Conservation (phyloP, 1,140 invertebrate species). For the Planococcus citri region DNA sequence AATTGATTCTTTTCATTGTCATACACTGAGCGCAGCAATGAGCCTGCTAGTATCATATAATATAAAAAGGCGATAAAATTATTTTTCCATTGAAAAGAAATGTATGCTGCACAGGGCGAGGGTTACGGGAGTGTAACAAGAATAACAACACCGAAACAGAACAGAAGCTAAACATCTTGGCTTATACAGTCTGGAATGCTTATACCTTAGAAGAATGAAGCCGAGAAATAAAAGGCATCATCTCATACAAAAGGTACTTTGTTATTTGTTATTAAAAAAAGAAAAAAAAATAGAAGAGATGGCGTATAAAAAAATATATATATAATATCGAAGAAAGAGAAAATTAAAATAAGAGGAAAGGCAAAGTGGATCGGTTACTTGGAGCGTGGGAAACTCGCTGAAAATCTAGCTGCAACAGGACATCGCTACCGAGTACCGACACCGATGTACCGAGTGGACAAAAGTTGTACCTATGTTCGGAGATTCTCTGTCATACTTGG, state of each 20-base stretch:
- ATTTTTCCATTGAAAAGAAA: slow-evolving; percentile 3
- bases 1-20: too few relatives aligned
- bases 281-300: slow-evolving; percentile 8
- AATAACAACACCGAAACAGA: background rate
- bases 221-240: slow-evolving; percentile 1
- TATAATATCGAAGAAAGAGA: slow-evolving; percentile 1
- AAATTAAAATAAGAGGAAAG: slow-evolving; percentile 8
- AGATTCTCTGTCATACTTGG: slow-evolving; percentile 1
- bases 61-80: slow-evolving; percentile 1
- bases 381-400: slow-evolving; percentile 1
- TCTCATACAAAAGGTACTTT: slow-evolving; percentile 3
- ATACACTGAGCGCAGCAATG: too few relatives aligned
- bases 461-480: background rate
- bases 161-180: slow-evolving; percentile 1
- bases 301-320: slow-evolving; percentile 4
- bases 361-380: background rate
- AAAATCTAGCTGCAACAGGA: slow-evolving; percentile 1
- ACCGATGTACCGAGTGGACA: too few relatives aligned
- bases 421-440: background rate
- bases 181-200: slow-evolving; percentile 6
- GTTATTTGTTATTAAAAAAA: slow-evolving; percentile 1
- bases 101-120: background rate
- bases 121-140: slow-evolving; percentile 1
- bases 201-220: slow-evolving; percentile 3
- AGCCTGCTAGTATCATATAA: too few relatives aligned